phyloP scores from a whole-genome alignment of 2,797 vertebrate species.

The Paratrypauchen microcephalus region DNA sequence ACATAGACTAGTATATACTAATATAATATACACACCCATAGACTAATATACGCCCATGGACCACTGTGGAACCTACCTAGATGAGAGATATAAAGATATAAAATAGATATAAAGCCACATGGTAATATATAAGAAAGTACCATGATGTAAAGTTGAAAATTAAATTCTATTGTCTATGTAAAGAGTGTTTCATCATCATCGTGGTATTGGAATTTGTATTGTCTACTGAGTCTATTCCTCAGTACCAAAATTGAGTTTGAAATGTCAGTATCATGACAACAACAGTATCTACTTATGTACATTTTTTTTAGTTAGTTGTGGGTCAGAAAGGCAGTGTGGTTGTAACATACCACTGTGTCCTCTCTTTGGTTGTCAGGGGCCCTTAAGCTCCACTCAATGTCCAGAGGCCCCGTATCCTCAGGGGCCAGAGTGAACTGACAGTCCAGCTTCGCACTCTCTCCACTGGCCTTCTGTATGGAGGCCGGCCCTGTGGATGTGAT shows the following conservation, averaged over 20 bases:
- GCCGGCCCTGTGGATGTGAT: constrained; percentile 74
- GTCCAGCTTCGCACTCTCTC: constrained; percentile 83
- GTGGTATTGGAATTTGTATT: too few species aligned
- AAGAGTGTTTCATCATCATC: too few species aligned
- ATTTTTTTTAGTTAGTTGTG: not conserved
- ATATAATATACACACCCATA: too few species aligned
- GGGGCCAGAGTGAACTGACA: constrained; percentile 81
- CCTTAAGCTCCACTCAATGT: constrained; percentile 92
- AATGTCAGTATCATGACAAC: too few species aligned
- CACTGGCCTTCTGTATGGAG: constrained; percentile 85
- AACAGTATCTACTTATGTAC: not conserved
- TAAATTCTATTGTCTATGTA: too few species aligned
- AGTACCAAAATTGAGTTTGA: constrained; percentile 9
- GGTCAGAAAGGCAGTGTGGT: not conserved
- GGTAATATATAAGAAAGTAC: too few species aligned
- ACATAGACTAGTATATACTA: too few species aligned
- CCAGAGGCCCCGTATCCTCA: constrained; percentile 82
- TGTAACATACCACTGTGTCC: constrained; percentile 85
- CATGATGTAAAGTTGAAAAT: too few species aligned
- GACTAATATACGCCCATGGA: too few species aligned
- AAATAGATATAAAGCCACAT: too few species aligned
- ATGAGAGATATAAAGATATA: too few species aligned
- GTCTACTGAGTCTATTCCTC: not conserved
- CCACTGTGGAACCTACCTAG: too few species aligned
- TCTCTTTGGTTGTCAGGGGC: constrained; percentile 85